These are phyloP conservation scores for Chymomyza costata DNA, from an alignment of 1,140 invertebrate species.

Conservation along the genomic window DNA sequence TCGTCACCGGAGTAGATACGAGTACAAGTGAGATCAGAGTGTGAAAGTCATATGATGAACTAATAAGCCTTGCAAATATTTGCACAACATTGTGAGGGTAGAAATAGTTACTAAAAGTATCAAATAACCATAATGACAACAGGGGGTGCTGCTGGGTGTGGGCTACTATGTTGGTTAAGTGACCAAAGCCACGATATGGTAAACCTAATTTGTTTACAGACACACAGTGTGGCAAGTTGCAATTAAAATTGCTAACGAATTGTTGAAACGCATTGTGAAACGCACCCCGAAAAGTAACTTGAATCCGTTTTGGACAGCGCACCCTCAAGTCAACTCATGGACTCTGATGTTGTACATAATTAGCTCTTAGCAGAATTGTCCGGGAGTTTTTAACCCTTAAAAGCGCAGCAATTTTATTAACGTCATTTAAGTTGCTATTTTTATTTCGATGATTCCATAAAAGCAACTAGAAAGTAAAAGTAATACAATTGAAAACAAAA, in stretches of 20 bases:
- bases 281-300: too few species aligned
- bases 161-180: slow-evolving; percentile 15
- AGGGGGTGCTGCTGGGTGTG: neutral
- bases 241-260: slow-evolving; percentile 54
- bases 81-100: slow-evolving; percentile 37
- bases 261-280: slow-evolving; percentile 17
- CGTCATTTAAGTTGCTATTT: slow-evolving; percentile 35
- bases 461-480: slow-evolving; percentile 7
- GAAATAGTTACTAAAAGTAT: slow-evolving; percentile 38
- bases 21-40: slow-evolving; percentile 13
- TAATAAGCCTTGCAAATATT: slow-evolving; percentile 58
- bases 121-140: slow-evolving; percentile 27
- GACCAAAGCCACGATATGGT: slow-evolving; percentile 34
- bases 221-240: slow-evolving; percentile 7
- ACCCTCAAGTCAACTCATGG: slow-evolving; percentile 52
- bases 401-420: slow-evolving; percentile 35
- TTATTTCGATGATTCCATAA: slow-evolving; percentile 47
- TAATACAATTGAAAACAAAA: slow-evolving; percentile 5
- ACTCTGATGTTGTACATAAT: slow-evolving; percentile 41
- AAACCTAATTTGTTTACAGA: slow-evolving; percentile 58
- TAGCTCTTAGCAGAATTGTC: slow-evolving; percentile 26
- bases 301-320: slow-evolving; percentile 12
- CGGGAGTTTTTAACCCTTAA: slow-evolving; percentile 56
- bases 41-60: slow-evolving; percentile 53
- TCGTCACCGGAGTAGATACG: neutral